Base-by-base conservation (phyloP, 1,140 invertebrate genomes). In the Drosophila ananassae region DNA sequence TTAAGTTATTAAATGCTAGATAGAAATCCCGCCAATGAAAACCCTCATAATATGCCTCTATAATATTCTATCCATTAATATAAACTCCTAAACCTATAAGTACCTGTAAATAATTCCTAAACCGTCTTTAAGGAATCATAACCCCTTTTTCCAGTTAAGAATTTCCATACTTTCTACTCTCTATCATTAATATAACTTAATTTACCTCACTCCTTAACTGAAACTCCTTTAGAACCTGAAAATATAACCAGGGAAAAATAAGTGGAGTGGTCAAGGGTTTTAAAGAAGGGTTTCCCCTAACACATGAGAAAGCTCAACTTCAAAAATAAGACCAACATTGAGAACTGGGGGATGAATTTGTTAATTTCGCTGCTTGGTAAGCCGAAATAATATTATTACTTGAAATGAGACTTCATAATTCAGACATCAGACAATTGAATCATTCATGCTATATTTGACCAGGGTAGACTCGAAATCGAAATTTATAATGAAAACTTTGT, bases 301-400 rank as follows among this genome's bases (percentile, higher is more conserved):
- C 13, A 34, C 21, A 25, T 52, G 34, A 17, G 8, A 44, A 44
- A 25, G 7, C 48, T 25, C 9, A 32, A 50, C 10, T 41, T 10
- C 24, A 37, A n/a, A 37, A 12, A 37, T 37, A 37, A 37, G 34
- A 37, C 12, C 12, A 37, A n/a, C 34, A 47, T 47, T 22, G 44
- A 28, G 0, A 13, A 32, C 39, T 12, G 34, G 58, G 77, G 73
- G 63, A 53, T 79, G 72, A 74, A 74, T 75, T 79, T 80, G 59
- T 76, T 79, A 69, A 85, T 83, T 85, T 83, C 47, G 57, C 59
- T 79, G 66, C 47, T 59, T 52, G 61, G 44, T 47, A 52, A 77
- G 60, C 63, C 79, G 77, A 78, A 83, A 83, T 85, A 77, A 85
- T 74, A 58, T 41, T 58, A 74, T 85, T 85, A 78, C 52, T 60